Base-by-base conservation (phyloP, 2,113 vertebrate species). In the Scortum barcoo region DNA sequence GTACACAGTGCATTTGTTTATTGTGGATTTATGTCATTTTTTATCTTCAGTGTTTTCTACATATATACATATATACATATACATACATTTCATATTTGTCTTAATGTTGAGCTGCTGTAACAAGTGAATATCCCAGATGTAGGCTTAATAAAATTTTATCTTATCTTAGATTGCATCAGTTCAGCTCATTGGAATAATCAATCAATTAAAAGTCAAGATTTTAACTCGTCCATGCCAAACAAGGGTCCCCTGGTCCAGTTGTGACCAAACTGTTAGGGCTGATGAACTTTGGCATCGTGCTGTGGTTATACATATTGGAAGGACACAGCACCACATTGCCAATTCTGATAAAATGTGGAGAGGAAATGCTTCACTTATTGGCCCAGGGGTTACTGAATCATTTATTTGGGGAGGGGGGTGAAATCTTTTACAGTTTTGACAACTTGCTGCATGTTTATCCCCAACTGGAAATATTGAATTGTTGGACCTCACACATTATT, bases 381-480 rank as follows among this genome's bases (percentile, higher is more conserved):
- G 72, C 89, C 80, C 67, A 56, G 73, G 84, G 74, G 62, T 82
- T 81, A 19, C 30, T 87, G 79, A 77, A 86, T 87, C 51, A 85
- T 75, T 83, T 76, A 78, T 83, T 67, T 5, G 33, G 13, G 11
- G 26, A 11, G 19, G 56, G 40, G 51, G 44, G 33, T 0, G 33
- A 58, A 46, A 62, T 66, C 38, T 77, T 77, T 76, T 50, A 70
- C 70, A 69, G 50, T 62, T 48, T 62, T 72, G 71, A 78, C 69
- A 76, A 42, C 76, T 30, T 1, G 12, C 60, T 82, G 51, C 50
- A 58, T 67, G 60, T 85, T 81, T 67, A 63, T 81, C 56, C 58
- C 58, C 65, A 84, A 86, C 70, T 72, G 67, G 76, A 73, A 30
- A 24, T 48, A 65, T 33, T 63, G 72, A 71, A 68, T 54, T 56